These are phyloP conservation scores for Drosophila varians DNA, from an alignment of 1,140 invertebrate species.

Conservation along the genomic window DNA sequence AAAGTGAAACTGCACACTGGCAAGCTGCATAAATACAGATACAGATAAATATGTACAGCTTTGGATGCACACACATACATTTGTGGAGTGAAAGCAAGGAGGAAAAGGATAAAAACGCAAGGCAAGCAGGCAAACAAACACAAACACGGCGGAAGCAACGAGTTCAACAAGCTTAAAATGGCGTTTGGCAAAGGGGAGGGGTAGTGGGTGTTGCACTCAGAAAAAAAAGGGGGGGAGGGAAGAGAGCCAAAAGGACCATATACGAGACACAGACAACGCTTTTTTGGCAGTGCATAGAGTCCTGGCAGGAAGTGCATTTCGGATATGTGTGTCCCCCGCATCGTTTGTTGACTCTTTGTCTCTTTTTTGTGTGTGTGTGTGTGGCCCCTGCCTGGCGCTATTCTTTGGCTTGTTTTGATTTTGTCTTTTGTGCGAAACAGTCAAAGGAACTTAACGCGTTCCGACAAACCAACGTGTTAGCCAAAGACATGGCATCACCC, in stretches of 20 bases:
- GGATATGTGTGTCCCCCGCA: constrained; percentile 14
- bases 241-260: background rate
- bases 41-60: constrained; percentile 22
- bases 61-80: background rate
- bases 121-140: constrained; percentile 15
- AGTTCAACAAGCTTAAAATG: constrained; percentile 66
- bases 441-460: constrained; percentile 57
- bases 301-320: constrained; percentile 60
- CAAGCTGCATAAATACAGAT: constrained; percentile 1
- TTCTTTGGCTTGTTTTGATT: constrained; percentile 38
- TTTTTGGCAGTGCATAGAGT: background rate
- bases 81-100: constrained; percentile 7
- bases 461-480: constrained; percentile 39
- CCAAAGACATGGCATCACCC: constrained; percentile 27
- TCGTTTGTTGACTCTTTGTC: constrained; percentile 11
- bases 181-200: background rate
- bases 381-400: background rate
- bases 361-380: background rate
- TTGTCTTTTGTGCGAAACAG: constrained; percentile 46
- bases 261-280: background rate
- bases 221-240: no score
- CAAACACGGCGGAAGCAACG: constrained; percentile 10
- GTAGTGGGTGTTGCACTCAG: background rate
- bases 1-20: constrained; percentile 72
- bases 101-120: constrained; percentile 28